phyloP scores from a whole-genome alignment of 2,113 vertebrate genomes.

The Oryzias woworae region DNA sequence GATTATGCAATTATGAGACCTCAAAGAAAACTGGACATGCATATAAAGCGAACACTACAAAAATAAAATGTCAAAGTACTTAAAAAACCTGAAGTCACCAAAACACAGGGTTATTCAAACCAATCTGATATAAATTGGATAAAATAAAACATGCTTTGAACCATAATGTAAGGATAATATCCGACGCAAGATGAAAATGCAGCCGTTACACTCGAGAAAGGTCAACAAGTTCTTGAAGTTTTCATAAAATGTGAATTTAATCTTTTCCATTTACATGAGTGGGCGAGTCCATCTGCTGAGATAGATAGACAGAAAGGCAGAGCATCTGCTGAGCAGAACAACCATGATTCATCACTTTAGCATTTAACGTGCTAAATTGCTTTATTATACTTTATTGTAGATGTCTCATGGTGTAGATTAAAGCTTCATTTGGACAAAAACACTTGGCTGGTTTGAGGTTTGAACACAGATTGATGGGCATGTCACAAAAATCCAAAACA shows the following conservation, averaged over 20 bases:
- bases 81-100: too few relatives aligned
- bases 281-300: slow-evolving; percentile 32
- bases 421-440: background rate
- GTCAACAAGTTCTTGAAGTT: background rate
- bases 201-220: background rate
- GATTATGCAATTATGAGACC: too few relatives aligned
- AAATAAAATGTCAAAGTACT: too few relatives aligned
- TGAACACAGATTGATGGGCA: too few relatives aligned
- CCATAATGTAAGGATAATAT: background rate
- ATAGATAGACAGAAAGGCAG: slow-evolving; percentile 7
- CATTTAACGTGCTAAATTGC: background rate
- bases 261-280: slow-evolving; percentile 18
- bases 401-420: background rate
- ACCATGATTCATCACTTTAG: slow-evolving; percentile 21
- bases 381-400: background rate
- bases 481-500: too few relatives aligned
- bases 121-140: background rate
- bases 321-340: slow-evolving; percentile 11
- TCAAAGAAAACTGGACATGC: too few relatives aligned
- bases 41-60: too few relatives aligned
- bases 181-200: background rate
- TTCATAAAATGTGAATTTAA: background rate
- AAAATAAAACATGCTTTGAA: background rate
- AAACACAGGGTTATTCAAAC: background rate
- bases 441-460: background rate